Percentiles rank a stretch among this genome's conserved stretches.
These are phyloP conservation scores for Sceloporus tristichus DNA, from an alignment of 2,113 vertebrate genomes.

Conservation along the genomic window DNA sequence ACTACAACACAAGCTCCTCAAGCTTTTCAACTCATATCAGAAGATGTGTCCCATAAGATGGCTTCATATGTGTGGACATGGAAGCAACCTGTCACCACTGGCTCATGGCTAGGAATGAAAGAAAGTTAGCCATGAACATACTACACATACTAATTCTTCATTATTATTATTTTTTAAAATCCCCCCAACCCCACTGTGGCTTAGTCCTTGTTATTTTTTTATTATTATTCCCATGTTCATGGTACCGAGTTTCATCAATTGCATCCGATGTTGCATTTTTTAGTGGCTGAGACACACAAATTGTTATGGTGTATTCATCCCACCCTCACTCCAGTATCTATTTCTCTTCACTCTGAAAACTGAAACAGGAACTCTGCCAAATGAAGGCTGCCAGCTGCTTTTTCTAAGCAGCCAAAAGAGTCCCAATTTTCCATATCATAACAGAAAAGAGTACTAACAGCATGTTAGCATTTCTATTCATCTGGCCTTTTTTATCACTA, in stretches of 20 bases:
- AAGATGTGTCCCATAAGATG: no score
- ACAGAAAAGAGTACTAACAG: not conserved
- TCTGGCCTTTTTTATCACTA: conserved; percentile 35
- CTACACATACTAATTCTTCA: not conserved
- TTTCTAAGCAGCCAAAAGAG: conserved; percentile 5
- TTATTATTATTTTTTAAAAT: no score
- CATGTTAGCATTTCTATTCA: conserved; percentile 18
- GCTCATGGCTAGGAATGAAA: no score
- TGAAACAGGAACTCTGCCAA: not conserved
- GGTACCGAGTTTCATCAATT: not conserved
- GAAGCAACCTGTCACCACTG: no score
- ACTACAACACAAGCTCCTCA: no score
- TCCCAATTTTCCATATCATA: conserved; percentile 3
- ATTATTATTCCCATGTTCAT: no score
- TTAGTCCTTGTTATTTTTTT: no score
- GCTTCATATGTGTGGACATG: no score
- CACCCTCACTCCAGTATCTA: not conserved
- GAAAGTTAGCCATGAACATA: no score
- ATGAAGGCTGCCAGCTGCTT: conserved; percentile 11
- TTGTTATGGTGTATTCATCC: no score
- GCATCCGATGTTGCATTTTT: not conserved
- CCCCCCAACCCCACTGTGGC: no score
- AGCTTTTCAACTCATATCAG: no score
- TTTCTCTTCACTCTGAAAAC: not conserved
- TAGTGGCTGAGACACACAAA: not conserved